phyloP scores from a whole-genome alignment of 1,140 invertebrate species.

The Drosophila cardini region DNA sequence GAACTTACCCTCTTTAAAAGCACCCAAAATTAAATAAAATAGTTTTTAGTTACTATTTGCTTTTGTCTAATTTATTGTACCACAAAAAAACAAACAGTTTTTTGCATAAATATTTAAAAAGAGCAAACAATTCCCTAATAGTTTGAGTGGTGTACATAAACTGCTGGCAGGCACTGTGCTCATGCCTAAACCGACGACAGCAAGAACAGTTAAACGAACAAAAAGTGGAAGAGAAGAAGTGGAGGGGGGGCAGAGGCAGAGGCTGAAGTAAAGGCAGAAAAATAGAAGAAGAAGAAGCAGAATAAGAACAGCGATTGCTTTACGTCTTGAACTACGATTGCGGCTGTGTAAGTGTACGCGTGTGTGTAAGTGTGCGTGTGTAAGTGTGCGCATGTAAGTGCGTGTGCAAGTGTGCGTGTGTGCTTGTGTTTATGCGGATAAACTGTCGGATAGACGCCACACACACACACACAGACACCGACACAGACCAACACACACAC shows the following conservation, averaged over 20 bases:
- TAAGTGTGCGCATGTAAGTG: too few species aligned
- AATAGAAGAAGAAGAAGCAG: neutral
- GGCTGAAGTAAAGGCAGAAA: neutral
- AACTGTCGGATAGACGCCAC: constrained; percentile 56
- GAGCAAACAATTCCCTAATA: too few species aligned
- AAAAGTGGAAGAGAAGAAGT: neutral
- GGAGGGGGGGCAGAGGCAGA: neutral
- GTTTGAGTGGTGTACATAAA: neutral
- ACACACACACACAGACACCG: constrained; percentile 29
- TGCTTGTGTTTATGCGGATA: constrained; percentile 43
- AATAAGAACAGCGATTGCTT: constrained; percentile 3
- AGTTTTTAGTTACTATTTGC: too few species aligned
- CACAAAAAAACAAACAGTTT: too few species aligned
- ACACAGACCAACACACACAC: constrained; percentile 12
- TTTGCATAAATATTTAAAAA: too few species aligned
- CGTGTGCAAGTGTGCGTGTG: constrained; percentile 14
- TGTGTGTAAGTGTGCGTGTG: neutral
- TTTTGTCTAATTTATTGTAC: too few species aligned
- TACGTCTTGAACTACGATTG: constrained; percentile 28
- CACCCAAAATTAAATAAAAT: too few species aligned
- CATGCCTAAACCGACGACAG: constrained; percentile 35
- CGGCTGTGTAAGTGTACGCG: neutral
- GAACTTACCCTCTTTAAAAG: too few species aligned
- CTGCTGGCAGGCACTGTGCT: constrained; percentile 40
- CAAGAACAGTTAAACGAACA: neutral